Base-by-base conservation (phyloP, 2,113 vertebrate species). In the Heterotilapia buettikoferi region DNA sequence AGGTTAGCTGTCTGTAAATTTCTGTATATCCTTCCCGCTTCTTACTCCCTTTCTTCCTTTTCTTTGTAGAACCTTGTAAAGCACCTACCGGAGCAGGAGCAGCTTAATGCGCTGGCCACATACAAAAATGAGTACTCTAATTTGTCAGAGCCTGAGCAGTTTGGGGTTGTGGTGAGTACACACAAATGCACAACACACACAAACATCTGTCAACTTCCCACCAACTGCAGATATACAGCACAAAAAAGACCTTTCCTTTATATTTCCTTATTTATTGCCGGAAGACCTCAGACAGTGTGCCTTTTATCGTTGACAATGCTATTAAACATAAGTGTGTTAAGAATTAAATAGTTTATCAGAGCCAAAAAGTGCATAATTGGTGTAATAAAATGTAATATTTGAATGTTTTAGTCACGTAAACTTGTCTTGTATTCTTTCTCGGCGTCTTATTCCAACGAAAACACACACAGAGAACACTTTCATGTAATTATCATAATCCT, bases 91-190 rank as follows among this genome's bases (percentile, higher is more conserved):
- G 98, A 98, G 88, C 97, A 98, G 95, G 97, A 98, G 57, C 98
- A 99, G 78, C 92, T 99, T 50, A 97, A 96, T 54, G 93, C 97
- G 4, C 91, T 99, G 94, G 97, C 97, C 82, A 98, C 97, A 82
- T 97, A 97, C 88, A 97, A 97, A 95, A 97, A 82, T 0, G 97
- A 99, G 66, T 99, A 98, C 85, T 89, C 94, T 83, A 97, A 95
- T 94, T 96, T 99, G 78, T 98, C 97, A 79, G 99, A 99, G 89
- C 98, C 99, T 0, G 99, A 99, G 89, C 98, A 99, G 92, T 99
- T 99, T 94, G 98, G 97, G 71, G 96, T 99, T 90, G 97, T 99
- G 97, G 99, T 99, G 90, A 98, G 98, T 98, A 31, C 5, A 56
- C 5, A 73, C 45, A 73, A 13, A 47, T 9, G 26, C 36, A 73